Percentiles rank a stretch among this genome's conserved stretches.
These are phyloP conservation scores for Tachina fera DNA, from an alignment of 2,888 invertebrate genomes.

Conservation along the genomic window DNA sequence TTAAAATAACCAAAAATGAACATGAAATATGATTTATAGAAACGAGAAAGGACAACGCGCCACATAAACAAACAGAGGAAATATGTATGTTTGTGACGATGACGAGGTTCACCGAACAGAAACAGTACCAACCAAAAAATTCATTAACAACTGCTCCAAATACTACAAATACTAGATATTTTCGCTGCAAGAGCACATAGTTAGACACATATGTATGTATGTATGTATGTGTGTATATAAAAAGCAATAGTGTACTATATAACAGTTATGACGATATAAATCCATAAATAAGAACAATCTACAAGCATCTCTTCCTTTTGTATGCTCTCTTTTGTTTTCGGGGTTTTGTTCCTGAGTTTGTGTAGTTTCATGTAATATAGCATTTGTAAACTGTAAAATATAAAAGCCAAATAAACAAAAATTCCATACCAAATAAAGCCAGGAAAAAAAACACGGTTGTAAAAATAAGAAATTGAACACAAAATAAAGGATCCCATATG, in stretches of 20 bases:
- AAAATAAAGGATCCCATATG: neutral
- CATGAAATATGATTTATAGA: constrained; percentile 65
- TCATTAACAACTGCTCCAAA: constrained; percentile 31
- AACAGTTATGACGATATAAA: constrained; percentile 27
- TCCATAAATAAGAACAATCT: constrained; percentile 58
- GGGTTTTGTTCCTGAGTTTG: constrained; percentile 28
- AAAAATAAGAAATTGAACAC: constrained; percentile 12
- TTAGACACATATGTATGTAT: neutral
- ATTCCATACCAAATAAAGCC: constrained; percentile 27
- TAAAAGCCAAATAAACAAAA: constrained; percentile 54
- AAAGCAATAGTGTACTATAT: neutral
- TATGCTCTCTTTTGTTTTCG: constrained; percentile 18
- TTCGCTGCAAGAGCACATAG: neutral
- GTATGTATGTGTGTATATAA: neutral
- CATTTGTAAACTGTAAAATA: constrained; percentile 55
- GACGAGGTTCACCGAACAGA: constrained; percentile 30
- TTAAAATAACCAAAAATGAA: constrained; percentile 67
- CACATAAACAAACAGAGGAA: constrained; percentile 43
- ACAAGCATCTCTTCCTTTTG: constrained; percentile 17
- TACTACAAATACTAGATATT: constrained; percentile 3
- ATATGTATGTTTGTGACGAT: constrained; percentile 2
- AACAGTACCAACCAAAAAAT: constrained; percentile 31
- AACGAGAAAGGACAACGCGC: constrained; percentile 47
- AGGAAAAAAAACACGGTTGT: neutral
- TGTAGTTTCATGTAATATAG: constrained; percentile 40